These are phyloP conservation scores for Xiphydria camelus DNA, from an alignment of 2,888 invertebrate species.

Conservation along the genomic window DNA sequence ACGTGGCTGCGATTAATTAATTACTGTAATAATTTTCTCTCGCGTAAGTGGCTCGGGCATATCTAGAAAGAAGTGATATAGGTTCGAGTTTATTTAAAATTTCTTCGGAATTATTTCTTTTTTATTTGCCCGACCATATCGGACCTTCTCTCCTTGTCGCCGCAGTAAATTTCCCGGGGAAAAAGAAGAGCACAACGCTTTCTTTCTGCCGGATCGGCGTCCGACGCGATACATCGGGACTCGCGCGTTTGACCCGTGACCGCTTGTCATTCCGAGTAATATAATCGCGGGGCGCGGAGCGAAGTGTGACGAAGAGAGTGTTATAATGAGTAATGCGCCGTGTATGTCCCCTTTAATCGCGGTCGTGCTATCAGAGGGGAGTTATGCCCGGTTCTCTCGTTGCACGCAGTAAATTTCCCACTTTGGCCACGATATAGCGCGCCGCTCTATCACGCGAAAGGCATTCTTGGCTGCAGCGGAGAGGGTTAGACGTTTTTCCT, in stretches of 20 bases:
- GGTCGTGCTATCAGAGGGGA: slow-evolving; percentile 5
- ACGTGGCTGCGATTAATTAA: too few species aligned
- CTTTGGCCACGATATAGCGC: too few species aligned
- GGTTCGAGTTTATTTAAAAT: too few species aligned
- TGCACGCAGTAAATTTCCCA: slow-evolving; percentile 51
- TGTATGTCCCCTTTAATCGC: slow-evolving; percentile 3
- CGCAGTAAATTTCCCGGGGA: too few species aligned
- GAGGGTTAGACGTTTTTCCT: too few species aligned
- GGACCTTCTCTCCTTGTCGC: too few species aligned
- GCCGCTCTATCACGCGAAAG: slow-evolving; percentile 44
- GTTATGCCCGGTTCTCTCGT: slow-evolving; percentile 39
- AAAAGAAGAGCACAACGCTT: slow-evolving; percentile 12
- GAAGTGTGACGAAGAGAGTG: slow-evolving; percentile 31
- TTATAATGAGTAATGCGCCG: slow-evolving; percentile 45
- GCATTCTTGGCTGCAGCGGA: slow-evolving; percentile 37
- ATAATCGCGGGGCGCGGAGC: slow-evolving; percentile 16
- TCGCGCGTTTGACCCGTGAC: slow-evolving; percentile 40
- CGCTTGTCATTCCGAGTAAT: slow-evolving; percentile 37
- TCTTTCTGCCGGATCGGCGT: slow-evolving; percentile 11
- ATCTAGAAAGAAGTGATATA: too few species aligned
- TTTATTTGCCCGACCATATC: too few species aligned
- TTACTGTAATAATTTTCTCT: too few species aligned
- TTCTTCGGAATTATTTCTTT: too few species aligned
- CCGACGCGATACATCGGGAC: slow-evolving; percentile 22
- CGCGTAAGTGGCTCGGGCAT: too few species aligned